Percentiles rank a stretch among this genome's conserved stretches.
phyloP scores from a whole-genome alignment of 2,797 vertebrate genomes.

The Remorina albescens region DNA sequence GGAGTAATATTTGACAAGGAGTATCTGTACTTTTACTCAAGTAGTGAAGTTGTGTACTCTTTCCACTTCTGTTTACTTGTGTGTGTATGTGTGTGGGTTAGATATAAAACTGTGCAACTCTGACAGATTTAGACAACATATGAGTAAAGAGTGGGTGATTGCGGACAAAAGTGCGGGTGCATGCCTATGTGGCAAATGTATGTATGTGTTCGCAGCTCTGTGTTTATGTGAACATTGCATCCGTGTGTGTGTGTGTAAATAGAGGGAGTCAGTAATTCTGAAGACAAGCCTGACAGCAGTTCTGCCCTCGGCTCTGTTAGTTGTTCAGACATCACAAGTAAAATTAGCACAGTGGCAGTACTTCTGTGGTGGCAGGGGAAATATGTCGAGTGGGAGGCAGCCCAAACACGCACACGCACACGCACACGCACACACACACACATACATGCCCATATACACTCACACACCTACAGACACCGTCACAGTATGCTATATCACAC shows the following conservation, averaged over 20 bases:
- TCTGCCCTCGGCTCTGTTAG: slow-evolving; percentile 38
- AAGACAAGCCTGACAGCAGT: slow-evolving; percentile 45
- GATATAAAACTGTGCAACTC: not conserved
- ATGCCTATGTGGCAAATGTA: slow-evolving; percentile 4
- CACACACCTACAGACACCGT: slow-evolving; percentile 18
- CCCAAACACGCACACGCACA: slow-evolving; percentile 1
- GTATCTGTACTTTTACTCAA: no score
- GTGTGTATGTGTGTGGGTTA: not conserved
- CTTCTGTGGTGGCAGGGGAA: slow-evolving; percentile 47
- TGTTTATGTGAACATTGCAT: not conserved
- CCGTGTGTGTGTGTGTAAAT: not conserved
- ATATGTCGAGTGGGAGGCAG: slow-evolving; percentile 66
- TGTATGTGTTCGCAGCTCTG: not conserved
- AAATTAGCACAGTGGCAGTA: slow-evolving; percentile 57
- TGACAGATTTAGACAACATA: no score
- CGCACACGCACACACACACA: slow-evolving; percentile 4
- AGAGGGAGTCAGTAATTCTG: slow-evolving; percentile 38
- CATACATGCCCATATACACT: not conserved
- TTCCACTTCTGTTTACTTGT: no score
- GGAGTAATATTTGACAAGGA: no score
- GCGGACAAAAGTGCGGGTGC: not conserved
- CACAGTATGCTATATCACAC: slow-evolving; percentile 48
- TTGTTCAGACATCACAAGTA: slow-evolving; percentile 56
- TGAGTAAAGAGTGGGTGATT: not conserved
- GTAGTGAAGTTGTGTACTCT: no score